Evolutionary conservation across 2,797 vertebrate genomes (phyloP).

Genomic region (Hafferia zeledoni): DNA sequence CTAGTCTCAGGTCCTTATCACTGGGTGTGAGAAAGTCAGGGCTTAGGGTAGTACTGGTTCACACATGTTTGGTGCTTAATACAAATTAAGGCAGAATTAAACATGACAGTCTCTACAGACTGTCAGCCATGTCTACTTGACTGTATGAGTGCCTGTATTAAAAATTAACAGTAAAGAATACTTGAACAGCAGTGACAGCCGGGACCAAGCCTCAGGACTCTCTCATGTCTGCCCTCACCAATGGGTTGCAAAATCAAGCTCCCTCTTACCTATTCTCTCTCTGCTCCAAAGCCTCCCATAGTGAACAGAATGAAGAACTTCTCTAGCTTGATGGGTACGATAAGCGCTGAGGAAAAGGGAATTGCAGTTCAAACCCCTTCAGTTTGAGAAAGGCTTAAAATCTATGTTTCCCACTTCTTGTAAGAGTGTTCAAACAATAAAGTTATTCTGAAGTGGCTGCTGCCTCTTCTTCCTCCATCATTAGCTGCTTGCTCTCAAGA

Average conservation of each 20-base stretch:
- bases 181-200: slow-evolving; percentile 52
- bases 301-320: slow-evolving; percentile 56
- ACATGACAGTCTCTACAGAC: not conserved
- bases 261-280: slow-evolving; percentile 52
- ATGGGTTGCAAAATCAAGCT: slow-evolving; percentile 57
- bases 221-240: slow-evolving; percentile 45
- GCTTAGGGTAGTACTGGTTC: not conserved
- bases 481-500: slow-evolving; percentile 64
- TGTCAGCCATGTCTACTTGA: slow-evolving; percentile 12
- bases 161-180: slow-evolving; percentile 56
- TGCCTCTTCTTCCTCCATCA: slow-evolving; percentile 63
- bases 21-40: not conserved
- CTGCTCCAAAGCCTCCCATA: not conserved
- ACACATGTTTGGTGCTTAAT: not conserved
- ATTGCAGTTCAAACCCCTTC: slow-evolving; percentile 57
- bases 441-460: slow-evolving; percentile 68
- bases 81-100: slow-evolving; percentile 33
- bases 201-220: slow-evolving; percentile 41
- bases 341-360: slow-evolving; percentile 51
- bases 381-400: slow-evolving; percentile 67
- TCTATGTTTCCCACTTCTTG: slow-evolving; percentile 65
- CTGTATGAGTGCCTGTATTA: slow-evolving; percentile 19
- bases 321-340: slow-evolving; percentile 43
- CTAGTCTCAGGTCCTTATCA: not conserved
- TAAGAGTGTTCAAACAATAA: slow-evolving; percentile 71